Percentiles rank a stretch among this genome's conserved stretches.
Conservation (phyloP, 2,888 invertebrate genomes). For the Agriopis aurantiaria region DNA sequence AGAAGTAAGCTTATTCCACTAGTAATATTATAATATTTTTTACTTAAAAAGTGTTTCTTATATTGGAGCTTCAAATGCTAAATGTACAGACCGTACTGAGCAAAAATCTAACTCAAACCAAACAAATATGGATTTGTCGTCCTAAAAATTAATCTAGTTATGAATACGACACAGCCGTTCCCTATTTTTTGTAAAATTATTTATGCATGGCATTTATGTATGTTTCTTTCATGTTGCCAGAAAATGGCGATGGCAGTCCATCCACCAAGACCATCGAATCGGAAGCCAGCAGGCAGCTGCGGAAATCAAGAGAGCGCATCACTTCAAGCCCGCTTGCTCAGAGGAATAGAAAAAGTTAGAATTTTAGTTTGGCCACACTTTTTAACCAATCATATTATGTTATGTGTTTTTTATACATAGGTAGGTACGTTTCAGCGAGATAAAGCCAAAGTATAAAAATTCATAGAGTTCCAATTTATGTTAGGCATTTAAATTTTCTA, state of each 20-base stretch:
- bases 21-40: background rate
- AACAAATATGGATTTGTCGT: too few relatives aligned
- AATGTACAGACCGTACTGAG: too few relatives aligned
- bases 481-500: too few relatives aligned
- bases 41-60: background rate
- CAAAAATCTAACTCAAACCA: too few relatives aligned
- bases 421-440: too few relatives aligned
- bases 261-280: slow-evolving; percentile 73
- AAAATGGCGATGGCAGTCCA: slow-evolving; percentile 77
- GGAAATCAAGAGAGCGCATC: slow-evolving; percentile 77
- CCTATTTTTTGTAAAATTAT: background rate
- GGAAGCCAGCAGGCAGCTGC: slow-evolving; percentile 70
- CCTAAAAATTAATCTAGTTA: too few relatives aligned
- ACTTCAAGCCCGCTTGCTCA: slow-evolving; percentile 77
- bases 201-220: too few relatives aligned
- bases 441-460: too few relatives aligned
- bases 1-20: slow-evolving; percentile 83
- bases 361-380: background rate
- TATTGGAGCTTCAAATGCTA: too few relatives aligned
- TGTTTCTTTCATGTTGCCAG: slow-evolving; percentile 51
- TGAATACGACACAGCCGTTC: background rate
- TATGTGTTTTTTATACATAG: too few relatives aligned
- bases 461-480: too few relatives aligned
- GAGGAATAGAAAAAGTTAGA: slow-evolving; percentile 78
- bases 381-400: background rate